A percentile compares a stretch with the other conserved stretches of the same genome.
These are phyloP conservation scores for Microcebus tavaratra DNA, from an alignment of 2,113 vertebrate genomes.

Conservation along the genomic window DNA sequence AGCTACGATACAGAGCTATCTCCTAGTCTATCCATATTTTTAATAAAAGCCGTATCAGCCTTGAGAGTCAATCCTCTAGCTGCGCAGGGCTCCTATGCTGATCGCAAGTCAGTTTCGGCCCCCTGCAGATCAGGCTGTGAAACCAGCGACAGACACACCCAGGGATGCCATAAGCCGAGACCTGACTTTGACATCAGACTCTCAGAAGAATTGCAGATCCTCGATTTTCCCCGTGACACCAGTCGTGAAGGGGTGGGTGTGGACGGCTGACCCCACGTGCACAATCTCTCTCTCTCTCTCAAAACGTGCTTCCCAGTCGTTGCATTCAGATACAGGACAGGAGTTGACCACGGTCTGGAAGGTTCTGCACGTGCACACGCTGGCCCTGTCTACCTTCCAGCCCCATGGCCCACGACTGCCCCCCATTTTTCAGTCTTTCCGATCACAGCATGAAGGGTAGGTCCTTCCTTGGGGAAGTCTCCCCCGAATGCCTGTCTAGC, in stretches of 20 bases:
- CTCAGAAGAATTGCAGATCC: neutral
- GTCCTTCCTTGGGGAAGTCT: neutral
- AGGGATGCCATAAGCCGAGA: neutral
- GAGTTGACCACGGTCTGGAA: neutral
- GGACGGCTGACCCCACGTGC: neutral
- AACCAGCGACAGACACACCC: neutral
- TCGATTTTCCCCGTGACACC: neutral
- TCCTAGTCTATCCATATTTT: constrained; percentile 10
- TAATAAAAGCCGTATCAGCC: neutral
- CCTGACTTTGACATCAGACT: neutral
- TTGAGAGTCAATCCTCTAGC: neutral
- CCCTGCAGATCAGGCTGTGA: neutral
- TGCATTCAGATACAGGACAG: neutral
- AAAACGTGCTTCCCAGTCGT: neutral
- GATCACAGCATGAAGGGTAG: neutral
- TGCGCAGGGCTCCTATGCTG: neutral
- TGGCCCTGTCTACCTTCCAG: neutral
- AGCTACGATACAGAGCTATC: neutral
- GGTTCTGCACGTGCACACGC: accelerated
- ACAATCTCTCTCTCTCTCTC: neutral
- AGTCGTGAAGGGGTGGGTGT: neutral
- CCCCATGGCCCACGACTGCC: neutral
- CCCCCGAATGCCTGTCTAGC: neutral
- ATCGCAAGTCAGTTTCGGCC: neutral
- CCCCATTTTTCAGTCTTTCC: neutral